These are phyloP conservation scores for Heliconius aoede DNA, from an alignment of 2,888 invertebrate species.

Conservation along the genomic window DNA sequence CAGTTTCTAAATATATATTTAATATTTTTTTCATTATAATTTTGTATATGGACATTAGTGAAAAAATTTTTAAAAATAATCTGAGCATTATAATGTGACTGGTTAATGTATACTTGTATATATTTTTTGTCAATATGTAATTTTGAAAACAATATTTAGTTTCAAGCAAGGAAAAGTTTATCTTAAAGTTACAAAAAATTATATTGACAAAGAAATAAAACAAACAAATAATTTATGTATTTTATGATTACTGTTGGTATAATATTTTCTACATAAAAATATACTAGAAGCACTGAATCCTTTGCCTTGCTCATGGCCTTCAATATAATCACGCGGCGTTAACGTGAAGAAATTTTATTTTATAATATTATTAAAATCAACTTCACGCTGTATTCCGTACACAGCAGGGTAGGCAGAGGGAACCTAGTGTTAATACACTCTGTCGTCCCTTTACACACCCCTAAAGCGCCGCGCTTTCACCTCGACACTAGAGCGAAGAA, in stretches of 20 bases:
- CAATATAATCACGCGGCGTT: background rate
- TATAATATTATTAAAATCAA: background rate
- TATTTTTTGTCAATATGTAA: background rate
- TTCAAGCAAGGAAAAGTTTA: too few relatives aligned
- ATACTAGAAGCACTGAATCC: background rate
- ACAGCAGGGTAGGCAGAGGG: too few relatives aligned
- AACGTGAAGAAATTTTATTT: background rate
- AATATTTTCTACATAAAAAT: background rate
- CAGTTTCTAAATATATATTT: background rate
- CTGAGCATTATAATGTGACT: background rate
- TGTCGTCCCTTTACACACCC: too few relatives aligned
- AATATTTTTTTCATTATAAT: background rate
- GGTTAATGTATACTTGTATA: background rate
- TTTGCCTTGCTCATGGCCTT: conserved; percentile 7
- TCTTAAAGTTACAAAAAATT: too few relatives aligned
- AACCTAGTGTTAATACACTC: too few relatives aligned
- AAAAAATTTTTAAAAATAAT: background rate
- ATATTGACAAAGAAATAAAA: too few relatives aligned
- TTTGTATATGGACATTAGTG: background rate
- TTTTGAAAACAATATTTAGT: too few relatives aligned
- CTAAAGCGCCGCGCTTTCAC: too few relatives aligned
- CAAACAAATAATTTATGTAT: too few relatives aligned
- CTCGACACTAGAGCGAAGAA: too few relatives aligned
- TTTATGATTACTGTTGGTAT: background rate
- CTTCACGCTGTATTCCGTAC: too few relatives aligned